A percentile compares a stretch with the other conserved stretches of the same genome.
Evolutionary conservation across 2,888 invertebrate genomes (phyloP).

Genomic region (Rhopalosiphum nymphaeae): DNA sequence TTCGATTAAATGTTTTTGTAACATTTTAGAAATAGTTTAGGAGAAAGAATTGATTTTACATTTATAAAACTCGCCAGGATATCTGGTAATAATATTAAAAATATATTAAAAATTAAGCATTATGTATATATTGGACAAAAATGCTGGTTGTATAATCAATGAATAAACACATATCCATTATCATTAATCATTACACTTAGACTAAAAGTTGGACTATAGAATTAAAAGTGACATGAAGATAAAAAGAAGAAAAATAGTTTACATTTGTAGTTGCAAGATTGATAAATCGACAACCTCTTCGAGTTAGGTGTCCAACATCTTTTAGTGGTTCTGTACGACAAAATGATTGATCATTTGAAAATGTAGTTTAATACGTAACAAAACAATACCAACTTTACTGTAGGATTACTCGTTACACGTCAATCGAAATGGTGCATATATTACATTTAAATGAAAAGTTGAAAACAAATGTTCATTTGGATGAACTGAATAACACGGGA

Average conservation of each 20-base stretch:
- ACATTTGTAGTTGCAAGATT: background rate
- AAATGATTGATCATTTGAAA: constrained; percentile 34
- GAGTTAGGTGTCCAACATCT: background rate
- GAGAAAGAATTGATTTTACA: background rate
- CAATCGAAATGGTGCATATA: background rate
- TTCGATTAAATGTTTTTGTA: background rate
- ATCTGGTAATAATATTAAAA: background rate
- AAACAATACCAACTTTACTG: constrained; percentile 9
- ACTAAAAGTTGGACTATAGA: constrained; percentile 12
- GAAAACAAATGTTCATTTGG: background rate
- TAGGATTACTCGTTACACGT: background rate
- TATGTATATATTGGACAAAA: background rate
- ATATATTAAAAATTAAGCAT: background rate
- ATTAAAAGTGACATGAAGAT: background rate
- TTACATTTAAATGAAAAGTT: background rate
- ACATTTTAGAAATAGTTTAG: background rate
- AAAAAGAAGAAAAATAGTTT: background rate
- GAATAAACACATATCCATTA: background rate
- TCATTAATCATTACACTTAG: constrained; percentile 27
- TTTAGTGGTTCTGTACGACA: background rate
- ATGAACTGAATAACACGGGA: background rate
- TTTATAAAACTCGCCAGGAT: background rate
- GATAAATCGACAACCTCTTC: constrained; percentile 3
- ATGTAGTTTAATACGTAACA: background rate
- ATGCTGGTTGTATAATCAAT: background rate